These are phyloP conservation scores for Drosophila quinaria DNA, from an alignment of 2,888 invertebrate species.

Conservation along the genomic window DNA sequence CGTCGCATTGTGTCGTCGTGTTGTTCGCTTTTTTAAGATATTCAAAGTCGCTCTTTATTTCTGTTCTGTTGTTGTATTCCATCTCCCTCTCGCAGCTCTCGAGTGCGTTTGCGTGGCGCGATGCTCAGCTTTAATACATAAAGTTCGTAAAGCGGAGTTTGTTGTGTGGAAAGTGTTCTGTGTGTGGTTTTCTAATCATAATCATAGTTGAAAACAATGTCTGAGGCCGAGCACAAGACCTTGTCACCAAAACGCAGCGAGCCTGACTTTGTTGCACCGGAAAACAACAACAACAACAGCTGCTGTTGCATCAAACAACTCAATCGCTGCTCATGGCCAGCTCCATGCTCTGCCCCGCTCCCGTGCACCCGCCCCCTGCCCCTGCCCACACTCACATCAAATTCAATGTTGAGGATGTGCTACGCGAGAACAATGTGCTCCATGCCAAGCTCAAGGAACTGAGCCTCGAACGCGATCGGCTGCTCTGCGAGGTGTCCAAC, in stretches of 20 bases:
- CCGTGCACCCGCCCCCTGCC: constrained; percentile 32
- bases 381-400: constrained; percentile 36
- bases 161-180: not conserved
- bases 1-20: constrained; percentile 53
- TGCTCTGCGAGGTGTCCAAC: constrained; percentile 85
- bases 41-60: constrained; percentile 53
- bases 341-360: constrained; percentile 71
- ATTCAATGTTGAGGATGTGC: constrained; percentile 81
- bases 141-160: constrained; percentile 36
- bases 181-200: constrained; percentile 6
- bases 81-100: constrained; percentile 36
- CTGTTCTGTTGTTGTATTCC: not conserved
- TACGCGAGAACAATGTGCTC: constrained; percentile 82
- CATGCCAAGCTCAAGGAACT: constrained; percentile 84
- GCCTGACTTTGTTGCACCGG: constrained; percentile 37
- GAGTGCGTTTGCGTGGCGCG: constrained; percentile 71
- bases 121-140: constrained; percentile 42
- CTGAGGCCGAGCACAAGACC: constrained; percentile 70
- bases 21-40: constrained; percentile 52
- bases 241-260: constrained; percentile 65
- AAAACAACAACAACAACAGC: constrained; percentile 62
- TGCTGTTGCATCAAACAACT: constrained; percentile 83
- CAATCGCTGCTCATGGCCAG: constrained; percentile 84
- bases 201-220: constrained; percentile 54
- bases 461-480: constrained; percentile 83